phyloP scores from a whole-genome alignment of 2,888 invertebrate genomes.

The Lissocephala sabroskyi region DNA sequence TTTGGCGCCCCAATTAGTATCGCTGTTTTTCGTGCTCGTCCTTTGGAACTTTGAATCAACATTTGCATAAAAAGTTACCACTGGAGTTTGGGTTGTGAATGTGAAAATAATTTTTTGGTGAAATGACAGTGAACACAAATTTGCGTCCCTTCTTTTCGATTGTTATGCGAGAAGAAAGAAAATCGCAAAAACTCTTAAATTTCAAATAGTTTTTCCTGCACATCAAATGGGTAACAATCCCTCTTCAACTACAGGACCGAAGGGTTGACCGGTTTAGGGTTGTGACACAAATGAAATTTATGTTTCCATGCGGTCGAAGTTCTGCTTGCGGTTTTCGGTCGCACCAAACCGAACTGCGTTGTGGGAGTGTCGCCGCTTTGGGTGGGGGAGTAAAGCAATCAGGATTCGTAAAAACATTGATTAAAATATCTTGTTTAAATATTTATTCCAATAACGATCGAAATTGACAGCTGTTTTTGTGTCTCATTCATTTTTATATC shows the following conservation, averaged over 20 bases:
- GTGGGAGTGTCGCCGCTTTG: no score
- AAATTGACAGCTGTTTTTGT: slow-evolving; percentile 25
- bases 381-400: neutral
- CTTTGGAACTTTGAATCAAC: slow-evolving; percentile 14
- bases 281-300: slow-evolving; percentile 44
- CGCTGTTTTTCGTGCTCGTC: no score
- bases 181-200: no score
- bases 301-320: slow-evolving; percentile 30
- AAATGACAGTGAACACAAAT: slow-evolving; percentile 20
- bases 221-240: no score
- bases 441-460: slow-evolving; percentile 9
- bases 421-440: slow-evolving; percentile 25
- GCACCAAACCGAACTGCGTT: neutral
- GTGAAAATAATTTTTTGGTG: slow-evolving; percentile 32
- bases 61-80: slow-evolving; percentile 45
- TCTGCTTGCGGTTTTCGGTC: slow-evolving; percentile 12
- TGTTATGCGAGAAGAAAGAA: no score
- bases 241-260: no score
- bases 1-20: no score
- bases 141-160: no score
- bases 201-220: no score
- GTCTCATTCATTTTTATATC: neutral
- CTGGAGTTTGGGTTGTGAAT: slow-evolving; percentile 35
- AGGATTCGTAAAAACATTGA: slow-evolving; percentile 20
- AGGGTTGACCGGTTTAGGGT: no score